A percentile compares a stretch with the other conserved stretches of the same genome.
Conservation (phyloP, 2,113 vertebrate genomes). For the Syrrhaptes paradoxus region DNA sequence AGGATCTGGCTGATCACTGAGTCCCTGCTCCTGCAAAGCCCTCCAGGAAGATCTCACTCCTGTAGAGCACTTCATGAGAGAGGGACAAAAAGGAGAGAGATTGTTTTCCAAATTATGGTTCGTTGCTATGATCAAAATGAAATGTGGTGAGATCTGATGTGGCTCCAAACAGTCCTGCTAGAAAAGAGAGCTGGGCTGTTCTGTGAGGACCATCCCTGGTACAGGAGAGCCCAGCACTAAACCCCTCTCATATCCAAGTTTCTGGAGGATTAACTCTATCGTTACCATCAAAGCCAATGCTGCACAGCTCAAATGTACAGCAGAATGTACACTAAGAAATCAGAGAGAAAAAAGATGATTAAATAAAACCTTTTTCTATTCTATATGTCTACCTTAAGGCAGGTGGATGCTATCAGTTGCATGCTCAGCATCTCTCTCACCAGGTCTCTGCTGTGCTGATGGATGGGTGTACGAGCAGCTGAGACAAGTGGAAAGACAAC, state of each 20-base stretch:
- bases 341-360: background rate
- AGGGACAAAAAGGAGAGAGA: background rate
- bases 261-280: background rate
- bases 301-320: accelerated
- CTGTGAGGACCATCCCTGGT: background rate
- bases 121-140: background rate
- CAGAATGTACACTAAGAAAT: background rate
- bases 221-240: background rate
- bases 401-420: background rate
- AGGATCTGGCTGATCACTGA: background rate
- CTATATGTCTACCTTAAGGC: background rate
- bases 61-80: background rate
- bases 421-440: accelerated
- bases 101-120: background rate
- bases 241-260: background rate
- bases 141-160: background rate
- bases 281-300: background rate
- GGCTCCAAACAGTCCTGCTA: background rate
- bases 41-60: background rate
- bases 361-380: background rate
- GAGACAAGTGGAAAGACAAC: background rate
- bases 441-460: background rate
- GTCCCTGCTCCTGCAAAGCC: background rate
- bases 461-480: accelerated
- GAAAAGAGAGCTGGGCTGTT: background rate